Conservation (phyloP, 2,797 vertebrate genomes). For the Falco rusticolus region DNA sequence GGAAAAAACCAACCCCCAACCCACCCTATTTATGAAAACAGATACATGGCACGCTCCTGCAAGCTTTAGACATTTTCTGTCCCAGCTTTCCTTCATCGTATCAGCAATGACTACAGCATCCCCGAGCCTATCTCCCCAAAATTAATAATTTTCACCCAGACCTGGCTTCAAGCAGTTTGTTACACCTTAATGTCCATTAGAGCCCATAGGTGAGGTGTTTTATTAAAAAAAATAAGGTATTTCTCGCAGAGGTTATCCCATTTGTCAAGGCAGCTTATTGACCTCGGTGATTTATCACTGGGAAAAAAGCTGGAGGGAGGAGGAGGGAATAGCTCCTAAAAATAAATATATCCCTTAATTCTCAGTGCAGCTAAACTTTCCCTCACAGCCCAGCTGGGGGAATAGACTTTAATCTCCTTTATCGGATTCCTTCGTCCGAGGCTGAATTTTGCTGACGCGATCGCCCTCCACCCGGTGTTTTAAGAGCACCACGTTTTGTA, state of each 20-base stretch:
- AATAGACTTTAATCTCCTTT: not conserved
- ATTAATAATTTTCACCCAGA: not conserved
- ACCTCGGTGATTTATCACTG: not conserved
- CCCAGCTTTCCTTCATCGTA: not conserved
- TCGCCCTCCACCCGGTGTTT: too few relatives aligned
- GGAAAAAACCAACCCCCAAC: not conserved
- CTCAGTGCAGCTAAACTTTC: not conserved
- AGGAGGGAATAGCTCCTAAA: not conserved
- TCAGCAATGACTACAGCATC: not conserved
- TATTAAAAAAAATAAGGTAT: not conserved
- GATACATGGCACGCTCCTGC: fast-evolving
- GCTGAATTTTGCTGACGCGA: not conserved
- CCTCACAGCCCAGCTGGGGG: not conserved
- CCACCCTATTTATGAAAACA: not conserved
- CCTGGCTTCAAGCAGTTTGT: not conserved
- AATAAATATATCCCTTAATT: not conserved
- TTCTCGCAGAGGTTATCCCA: not conserved
- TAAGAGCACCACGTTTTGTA: not conserved
- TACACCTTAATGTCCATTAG: not conserved
- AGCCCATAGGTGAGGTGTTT: not conserved
- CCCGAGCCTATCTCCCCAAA: fast-evolving
- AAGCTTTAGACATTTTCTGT: not conserved
- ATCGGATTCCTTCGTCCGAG: not conserved
- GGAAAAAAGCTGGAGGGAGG: not conserved
- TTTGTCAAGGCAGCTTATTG: not conserved